These are phyloP conservation scores for Heliangelus exortis DNA, from an alignment of 2,797 vertebrate genomes.

Conservation along the genomic window DNA sequence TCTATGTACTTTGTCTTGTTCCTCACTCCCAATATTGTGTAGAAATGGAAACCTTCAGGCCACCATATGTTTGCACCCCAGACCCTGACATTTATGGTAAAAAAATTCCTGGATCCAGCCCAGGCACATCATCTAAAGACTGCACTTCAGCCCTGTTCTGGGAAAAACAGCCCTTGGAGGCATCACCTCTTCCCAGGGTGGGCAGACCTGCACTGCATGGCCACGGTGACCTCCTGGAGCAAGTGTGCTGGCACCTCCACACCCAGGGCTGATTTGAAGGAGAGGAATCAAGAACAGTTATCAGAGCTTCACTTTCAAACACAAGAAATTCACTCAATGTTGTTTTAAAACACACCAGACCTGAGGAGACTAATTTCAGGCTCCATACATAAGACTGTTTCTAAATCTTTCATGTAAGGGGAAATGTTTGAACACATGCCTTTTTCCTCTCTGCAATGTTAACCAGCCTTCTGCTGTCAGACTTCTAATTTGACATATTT, in stretches of 20 bases:
- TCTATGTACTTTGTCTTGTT: accelerated
- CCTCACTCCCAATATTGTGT: background rate
- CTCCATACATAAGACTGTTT: background rate
- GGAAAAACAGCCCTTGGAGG: background rate
- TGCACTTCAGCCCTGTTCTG: background rate
- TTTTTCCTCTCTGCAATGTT: background rate
- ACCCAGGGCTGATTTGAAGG: background rate
- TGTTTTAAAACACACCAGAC: background rate
- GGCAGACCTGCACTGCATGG: background rate
- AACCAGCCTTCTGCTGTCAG: constrained; percentile 40
- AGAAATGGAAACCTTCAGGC: background rate
- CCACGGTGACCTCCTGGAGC: background rate
- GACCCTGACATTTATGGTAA: background rate
- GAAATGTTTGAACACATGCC: background rate
- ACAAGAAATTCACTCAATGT: background rate
- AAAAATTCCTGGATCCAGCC: background rate
- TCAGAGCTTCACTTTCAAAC: background rate
- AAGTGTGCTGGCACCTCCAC: background rate
- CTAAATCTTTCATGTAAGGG: background rate
- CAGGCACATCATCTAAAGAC: background rate
- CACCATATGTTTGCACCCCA: background rate
- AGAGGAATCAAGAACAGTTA: background rate
- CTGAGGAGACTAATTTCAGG: background rate
- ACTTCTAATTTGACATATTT: constrained; percentile 27
- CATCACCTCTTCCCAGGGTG: accelerated